Evolutionary conservation across 2,797 vertebrate genomes (phyloP), one percentile per base, ranked within the genome.

Genomic region (Gallirallus australis): DNA sequence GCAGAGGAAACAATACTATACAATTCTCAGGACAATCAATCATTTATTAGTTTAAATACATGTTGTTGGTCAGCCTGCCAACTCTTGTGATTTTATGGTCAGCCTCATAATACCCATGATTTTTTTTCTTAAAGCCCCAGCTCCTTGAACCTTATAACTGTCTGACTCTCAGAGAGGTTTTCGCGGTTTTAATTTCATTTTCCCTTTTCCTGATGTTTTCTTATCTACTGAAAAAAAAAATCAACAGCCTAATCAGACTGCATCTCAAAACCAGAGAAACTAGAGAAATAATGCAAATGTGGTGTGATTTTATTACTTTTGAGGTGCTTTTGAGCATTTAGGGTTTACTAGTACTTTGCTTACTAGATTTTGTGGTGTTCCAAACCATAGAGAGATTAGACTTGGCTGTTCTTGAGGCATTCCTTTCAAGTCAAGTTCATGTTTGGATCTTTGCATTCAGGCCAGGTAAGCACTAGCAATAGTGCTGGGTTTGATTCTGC

Each of bases 1-100:
- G 92, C 69, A 92, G 86, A 97, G 96, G 97, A 97, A 97, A 97
- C 83, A 81, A 84, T 95, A 92, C 89, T 76, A 85, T 94, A 89
- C 93, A 96, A 93, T 90, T 93, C 75, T 92, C 90, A 93, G 86
- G 91, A 96, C 95, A 97, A 97, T 95, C 94, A 96, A 86, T 97
- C 96, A 94, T 94, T 91, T 94, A 94, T 96, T 93, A 92, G 77
- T 76, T 94, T 82, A 94, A 94, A 93, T 86, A 91, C 52, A 25
- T 66, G 71, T 71, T 89, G 80, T 33, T 91, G 91, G 86, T 89
- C 75, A 82, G 90, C 73, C 60, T 96, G 94, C 92, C 91, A 92
- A 70, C 89, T 95, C 63, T 21, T n/a, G 59, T 52, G 59, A 89
- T 90, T 96, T 93, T 82, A 89, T 37, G 40, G 60, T 82, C 83